phyloP scores from a whole-genome alignment of 1,140 invertebrate genomes.

The Polypedilum pembai region DNA sequence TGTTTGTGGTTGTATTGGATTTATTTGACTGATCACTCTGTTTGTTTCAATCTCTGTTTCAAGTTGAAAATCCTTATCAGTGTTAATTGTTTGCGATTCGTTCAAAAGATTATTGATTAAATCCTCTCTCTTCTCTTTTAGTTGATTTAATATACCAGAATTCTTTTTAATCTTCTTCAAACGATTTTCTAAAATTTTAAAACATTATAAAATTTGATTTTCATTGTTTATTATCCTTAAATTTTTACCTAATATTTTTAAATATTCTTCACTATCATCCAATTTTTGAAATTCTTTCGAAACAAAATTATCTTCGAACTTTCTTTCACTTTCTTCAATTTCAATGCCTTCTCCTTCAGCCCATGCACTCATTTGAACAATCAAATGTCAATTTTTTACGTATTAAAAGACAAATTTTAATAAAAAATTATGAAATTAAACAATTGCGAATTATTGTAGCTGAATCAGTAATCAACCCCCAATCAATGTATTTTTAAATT shows the following conservation, averaged over 20 bases:
- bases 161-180: constrained; percentile 45
- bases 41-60: constrained; percentile 41
- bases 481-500: background rate
- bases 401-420: too few relatives aligned
- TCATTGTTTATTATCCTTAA: too few relatives aligned
- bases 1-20: constrained; percentile 45
- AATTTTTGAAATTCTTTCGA: background rate
- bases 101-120: constrained; percentile 44
- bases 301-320: background rate
- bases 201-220: too few relatives aligned
- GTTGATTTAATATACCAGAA: constrained; percentile 44
- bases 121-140: constrained; percentile 44
- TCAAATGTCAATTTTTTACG: too few relatives aligned
- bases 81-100: constrained; percentile 31
- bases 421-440: too few relatives aligned
- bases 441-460: too few relatives aligned
- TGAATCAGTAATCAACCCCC: too few relatives aligned
- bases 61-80: constrained; percentile 34
- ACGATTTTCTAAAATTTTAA: background rate
- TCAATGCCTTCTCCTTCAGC: background rate
- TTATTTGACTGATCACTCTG: constrained; percentile 42
- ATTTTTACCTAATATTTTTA: background rate
- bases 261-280: background rate
- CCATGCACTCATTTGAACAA: background rate
- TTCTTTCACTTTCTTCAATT: background rate